A percentile compares a stretch with the other conserved stretches of the same genome.
These are phyloP conservation scores for Iphiclides podalirius DNA, from an alignment of 2,888 invertebrate genomes.

Conservation along the genomic window DNA sequence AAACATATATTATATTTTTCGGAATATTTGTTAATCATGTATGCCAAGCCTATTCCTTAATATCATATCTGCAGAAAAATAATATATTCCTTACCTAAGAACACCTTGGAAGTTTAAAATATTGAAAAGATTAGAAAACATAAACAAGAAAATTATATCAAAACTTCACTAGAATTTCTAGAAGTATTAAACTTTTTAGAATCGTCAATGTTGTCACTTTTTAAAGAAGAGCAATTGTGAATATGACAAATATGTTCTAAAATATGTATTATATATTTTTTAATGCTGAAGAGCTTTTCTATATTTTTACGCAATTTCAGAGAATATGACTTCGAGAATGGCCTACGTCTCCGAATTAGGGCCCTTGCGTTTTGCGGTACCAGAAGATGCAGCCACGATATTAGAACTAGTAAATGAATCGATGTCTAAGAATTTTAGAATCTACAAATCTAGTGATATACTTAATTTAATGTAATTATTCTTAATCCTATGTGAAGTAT, in stretches of 20 bases:
- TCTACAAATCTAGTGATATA: slow-evolving; percentile 28
- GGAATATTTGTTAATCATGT: too few relatives aligned
- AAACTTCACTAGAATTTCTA: neutral
- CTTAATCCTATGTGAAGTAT: too few relatives aligned
- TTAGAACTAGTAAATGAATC: slow-evolving; percentile 48
- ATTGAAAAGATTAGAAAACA: too few relatives aligned
- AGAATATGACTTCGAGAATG: slow-evolving; percentile 29
- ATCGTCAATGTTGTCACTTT: neutral
- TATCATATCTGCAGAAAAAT: too few relatives aligned
- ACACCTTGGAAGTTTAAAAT: too few relatives aligned
- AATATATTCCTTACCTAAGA: too few relatives aligned
- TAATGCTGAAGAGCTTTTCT: neutral
- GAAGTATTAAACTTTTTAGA: neutral
- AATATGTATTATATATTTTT: too few relatives aligned
- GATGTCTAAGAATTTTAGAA: slow-evolving; percentile 53
- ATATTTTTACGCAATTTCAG: neutral
- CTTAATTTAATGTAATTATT: slow-evolving; percentile 9
- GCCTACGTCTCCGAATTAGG: slow-evolving; percentile 42
- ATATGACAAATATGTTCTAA: neutral
- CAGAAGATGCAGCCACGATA: slow-evolving; percentile 46
- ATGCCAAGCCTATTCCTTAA: too few relatives aligned
- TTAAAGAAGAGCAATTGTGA: slow-evolving; percentile 5
- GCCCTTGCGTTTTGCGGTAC: slow-evolving; percentile 46
- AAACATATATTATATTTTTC: too few relatives aligned
- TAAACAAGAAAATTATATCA: neutral